Conservation (phyloP, 2,113 vertebrate species). For the Thinocorus orbignyianus region DNA sequence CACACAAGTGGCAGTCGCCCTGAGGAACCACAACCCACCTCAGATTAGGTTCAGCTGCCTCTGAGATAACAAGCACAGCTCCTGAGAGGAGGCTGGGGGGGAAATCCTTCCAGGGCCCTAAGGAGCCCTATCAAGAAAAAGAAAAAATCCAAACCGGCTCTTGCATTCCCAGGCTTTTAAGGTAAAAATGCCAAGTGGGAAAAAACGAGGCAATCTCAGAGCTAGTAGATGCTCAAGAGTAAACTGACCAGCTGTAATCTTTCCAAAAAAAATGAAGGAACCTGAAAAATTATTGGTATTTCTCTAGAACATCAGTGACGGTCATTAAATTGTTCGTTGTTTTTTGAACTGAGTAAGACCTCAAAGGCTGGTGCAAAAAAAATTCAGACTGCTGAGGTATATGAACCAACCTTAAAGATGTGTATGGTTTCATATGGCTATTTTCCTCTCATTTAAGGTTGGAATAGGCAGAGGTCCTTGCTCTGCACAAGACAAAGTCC, state of each 20-base stretch:
- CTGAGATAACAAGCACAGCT: not conserved
- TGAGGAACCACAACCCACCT: accelerated
- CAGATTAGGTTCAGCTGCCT: not conserved
- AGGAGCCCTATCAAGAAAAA: not conserved
- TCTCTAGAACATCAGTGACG: not conserved
- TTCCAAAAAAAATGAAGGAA: slow-evolving; percentile 42
- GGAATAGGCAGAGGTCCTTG: not conserved
- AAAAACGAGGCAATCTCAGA: slow-evolving; percentile 49
- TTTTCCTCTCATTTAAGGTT: not conserved
- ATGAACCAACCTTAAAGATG: not conserved
- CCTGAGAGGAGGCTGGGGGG: not conserved
- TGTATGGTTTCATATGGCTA: not conserved
- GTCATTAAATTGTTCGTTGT: not conserved
- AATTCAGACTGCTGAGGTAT: not conserved
- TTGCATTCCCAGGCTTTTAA: slow-evolving; percentile 27
- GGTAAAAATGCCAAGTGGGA: slow-evolving; percentile 49
- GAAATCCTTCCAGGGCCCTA: not conserved
- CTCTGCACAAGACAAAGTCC: not conserved
- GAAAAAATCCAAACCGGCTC: not conserved
- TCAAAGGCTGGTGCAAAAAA: not conserved
- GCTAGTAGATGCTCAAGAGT: not conserved
- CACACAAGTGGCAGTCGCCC: not conserved
- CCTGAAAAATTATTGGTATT: slow-evolving; percentile 44
- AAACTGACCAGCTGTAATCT: not conserved
- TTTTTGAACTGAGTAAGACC: not conserved